phyloP scores from a whole-genome alignment of 92 coral and sea anemone genomes.

The Nematostella vectensis region DNA sequence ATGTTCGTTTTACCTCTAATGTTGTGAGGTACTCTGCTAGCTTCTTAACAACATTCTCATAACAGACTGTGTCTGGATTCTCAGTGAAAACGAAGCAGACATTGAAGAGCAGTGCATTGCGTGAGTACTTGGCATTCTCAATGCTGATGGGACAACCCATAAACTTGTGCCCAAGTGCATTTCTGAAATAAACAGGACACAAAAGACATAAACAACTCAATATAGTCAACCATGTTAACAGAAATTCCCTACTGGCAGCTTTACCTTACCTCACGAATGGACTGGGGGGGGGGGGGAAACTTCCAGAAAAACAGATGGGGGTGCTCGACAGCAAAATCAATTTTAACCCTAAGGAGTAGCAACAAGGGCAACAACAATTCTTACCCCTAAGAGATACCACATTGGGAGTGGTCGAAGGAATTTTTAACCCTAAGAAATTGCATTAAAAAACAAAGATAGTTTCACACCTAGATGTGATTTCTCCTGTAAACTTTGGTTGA shows the following conservation, averaged over 20 bases:
- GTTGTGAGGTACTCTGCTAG: constrained; percentile 85
- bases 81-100: constrained; percentile 87
- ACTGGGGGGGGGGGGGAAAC: no score
- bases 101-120: constrained; percentile 92
- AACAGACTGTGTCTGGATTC: constrained; percentile 66
- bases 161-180: constrained; percentile 85
- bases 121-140: constrained; percentile 91
- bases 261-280: no score
- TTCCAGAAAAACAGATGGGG: no score
- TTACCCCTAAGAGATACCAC: no score
- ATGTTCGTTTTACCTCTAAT: constrained; percentile 93
- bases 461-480: no score
- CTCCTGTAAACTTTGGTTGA: no score
- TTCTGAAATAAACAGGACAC: constrained; percentile 36
- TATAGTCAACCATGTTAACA: neutral
- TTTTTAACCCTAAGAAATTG: no score
- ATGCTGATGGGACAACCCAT: constrained; percentile 95
- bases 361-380: no score
- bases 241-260: neutral
- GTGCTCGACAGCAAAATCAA: no score
- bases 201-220: neutral
- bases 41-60: constrained; percentile 87
- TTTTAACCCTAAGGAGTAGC: no score
- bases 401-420: no score
- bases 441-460: no score